Conservation (phyloP, 2,888 invertebrate genomes). For the Timandra comae region DNA sequence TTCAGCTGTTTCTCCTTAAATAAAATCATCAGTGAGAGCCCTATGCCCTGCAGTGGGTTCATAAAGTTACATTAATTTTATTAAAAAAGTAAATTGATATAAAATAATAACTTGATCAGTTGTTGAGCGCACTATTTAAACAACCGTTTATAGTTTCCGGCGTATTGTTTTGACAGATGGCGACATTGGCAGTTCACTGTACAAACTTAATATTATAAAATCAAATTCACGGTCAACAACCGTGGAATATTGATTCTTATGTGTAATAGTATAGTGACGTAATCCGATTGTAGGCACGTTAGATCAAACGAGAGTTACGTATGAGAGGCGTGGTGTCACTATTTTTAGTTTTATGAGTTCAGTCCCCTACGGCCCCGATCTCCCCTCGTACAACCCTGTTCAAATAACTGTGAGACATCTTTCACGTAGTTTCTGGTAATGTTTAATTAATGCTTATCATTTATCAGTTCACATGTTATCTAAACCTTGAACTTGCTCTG, state of each 20-base stretch:
- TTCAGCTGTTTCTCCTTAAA: too few relatives aligned
- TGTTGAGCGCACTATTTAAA: slow-evolving; percentile 35
- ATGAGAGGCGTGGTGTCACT: slow-evolving; percentile 49
- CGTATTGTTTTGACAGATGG: slow-evolving; percentile 66
- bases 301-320: slow-evolving; percentile 19
- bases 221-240: slow-evolving; percentile 11
- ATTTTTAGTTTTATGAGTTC: slow-evolving; percentile 72
- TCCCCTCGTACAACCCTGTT: slow-evolving; percentile 27
- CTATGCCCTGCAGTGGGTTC: too few relatives aligned
- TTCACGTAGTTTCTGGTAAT: slow-evolving; percentile 23
- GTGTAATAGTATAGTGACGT: slow-evolving; percentile 18
- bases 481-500: slow-evolving; percentile 8
- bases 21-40: too few relatives aligned
- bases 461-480: background rate
- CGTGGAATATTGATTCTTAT: slow-evolving; percentile 29
- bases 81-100: too few relatives aligned
- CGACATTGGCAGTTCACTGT: slow-evolving; percentile 21
- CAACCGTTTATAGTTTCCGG: slow-evolving; percentile 60
- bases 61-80: too few relatives aligned
- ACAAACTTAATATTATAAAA: slow-evolving; percentile 16
- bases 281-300: slow-evolving; percentile 18
- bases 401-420: slow-evolving; percentile 24
- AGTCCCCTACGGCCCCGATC: slow-evolving; percentile 46
- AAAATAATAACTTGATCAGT: too few relatives aligned
- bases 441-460: background rate